Percentiles rank a stretch among this genome's conserved stretches.
These are phyloP conservation scores for Mustela lutreola DNA, from an alignment of 2,113 vertebrate species.

Conservation along the genomic window DNA sequence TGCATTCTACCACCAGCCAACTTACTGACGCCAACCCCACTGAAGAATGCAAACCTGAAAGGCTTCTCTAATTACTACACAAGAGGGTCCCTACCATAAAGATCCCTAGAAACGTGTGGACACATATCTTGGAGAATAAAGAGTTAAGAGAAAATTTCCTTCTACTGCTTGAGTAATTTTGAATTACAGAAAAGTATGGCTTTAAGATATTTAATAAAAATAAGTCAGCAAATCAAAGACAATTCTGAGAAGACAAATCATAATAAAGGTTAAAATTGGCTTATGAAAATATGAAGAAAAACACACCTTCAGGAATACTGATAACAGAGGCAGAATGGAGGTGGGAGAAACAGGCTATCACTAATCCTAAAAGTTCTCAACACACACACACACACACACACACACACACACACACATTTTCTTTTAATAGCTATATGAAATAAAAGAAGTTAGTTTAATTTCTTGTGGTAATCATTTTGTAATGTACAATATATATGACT, in stretches of 20 bases:
- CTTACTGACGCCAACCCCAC: not conserved
- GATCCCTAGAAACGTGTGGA: not conserved
- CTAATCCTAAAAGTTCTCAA: not conserved
- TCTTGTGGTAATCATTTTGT: not conserved
- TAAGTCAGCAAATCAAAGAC: not conserved
- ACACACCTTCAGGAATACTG: not conserved
- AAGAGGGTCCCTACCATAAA: not conserved
- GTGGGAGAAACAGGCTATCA: not conserved
- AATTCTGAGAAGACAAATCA: not conserved
- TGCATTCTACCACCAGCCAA: not conserved
- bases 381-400: not conserved
- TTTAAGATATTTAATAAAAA: not conserved
- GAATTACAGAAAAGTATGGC: not conserved
- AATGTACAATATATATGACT: not conserved
- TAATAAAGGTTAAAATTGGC: not conserved
- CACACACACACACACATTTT: not conserved
- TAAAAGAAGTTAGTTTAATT: not conserved
- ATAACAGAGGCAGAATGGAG: not conserved
- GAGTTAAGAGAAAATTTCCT: not conserved
- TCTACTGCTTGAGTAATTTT: not conserved
- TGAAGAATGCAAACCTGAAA: not conserved
- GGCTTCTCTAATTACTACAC: accelerated
- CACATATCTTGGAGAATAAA: not conserved
- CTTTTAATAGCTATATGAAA: not conserved
- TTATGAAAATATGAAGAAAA: not conserved